Base-by-base conservation (phyloP, 2,797 vertebrate genomes). In the Simalia tracyae region DNA sequence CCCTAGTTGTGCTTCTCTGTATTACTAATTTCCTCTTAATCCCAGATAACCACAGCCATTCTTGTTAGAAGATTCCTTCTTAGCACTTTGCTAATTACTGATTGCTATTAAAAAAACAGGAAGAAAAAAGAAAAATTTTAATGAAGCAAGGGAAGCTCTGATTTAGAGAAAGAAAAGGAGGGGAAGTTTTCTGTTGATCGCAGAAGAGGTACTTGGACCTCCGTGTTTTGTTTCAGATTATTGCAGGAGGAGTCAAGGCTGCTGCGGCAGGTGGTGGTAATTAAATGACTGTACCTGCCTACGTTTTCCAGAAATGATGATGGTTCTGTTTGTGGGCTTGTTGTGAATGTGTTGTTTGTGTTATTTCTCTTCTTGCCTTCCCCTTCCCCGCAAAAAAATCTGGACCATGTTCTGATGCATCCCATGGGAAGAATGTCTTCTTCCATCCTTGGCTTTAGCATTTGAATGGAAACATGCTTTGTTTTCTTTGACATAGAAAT, bases 181-280 rank as follows among this genome's bases (percentile, higher is more conserved):
- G 92, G 86, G 91, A 50, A 59, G 87, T 72, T 95, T 96, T 93
- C 94, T 95, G 94, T 95, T 95, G 93, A 94, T 91, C 6, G 9
- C 93, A 90, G 86, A 94, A 61, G 94, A 92, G 87, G 89, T 60
- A 85, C 22, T n/a, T 36, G 92, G 89, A 86, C 93, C 93, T 93
- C 76, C 0, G 4, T 90, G 76, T 76, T 76, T 68, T 4, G 4
- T 91, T 94, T 87, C 0, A 96, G 92, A 93, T 93, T n/a, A 0
- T 92, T 93, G 92, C 68, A 92, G 14, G 93, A 81, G 42, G 81
- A 94, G 90, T 90, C 66, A 94, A 91, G 94, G 93, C 95, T 95
- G 89, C 94, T 88, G 90, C 84, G 88, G 94, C 92, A 60, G 87
- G 94, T 92, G 14, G 14, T 60, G 11, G 17, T 57, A 86, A 91